Base-by-base conservation (phyloP, 2,888 invertebrate genomes). In the Trichacis sp. region DNA sequence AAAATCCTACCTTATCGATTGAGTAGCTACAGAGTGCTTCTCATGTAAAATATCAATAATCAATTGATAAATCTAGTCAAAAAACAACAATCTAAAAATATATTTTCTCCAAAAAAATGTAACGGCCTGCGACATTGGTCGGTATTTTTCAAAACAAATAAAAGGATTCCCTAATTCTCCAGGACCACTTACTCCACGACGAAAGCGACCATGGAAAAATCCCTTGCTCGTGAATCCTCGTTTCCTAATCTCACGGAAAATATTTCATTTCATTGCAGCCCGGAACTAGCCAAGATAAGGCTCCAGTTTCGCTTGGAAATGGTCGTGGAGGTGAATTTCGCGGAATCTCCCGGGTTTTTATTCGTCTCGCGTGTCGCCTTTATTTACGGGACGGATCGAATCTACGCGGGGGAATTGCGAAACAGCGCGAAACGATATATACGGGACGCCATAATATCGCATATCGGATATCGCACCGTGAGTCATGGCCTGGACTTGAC, bases 391-490 rank as follows among this genome's bases (percentile, higher is more conserved):
- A 55, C 52, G n/a, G 24, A 5, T 24, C 24, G 24, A 24, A 24
- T 24, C 24, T 24, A 24, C 29, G 56, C 57, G 57, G 59, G 50
- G 18, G 43, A 17, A 40, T 30, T 30, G 24, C 19, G 24, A 40
- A 50, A 60, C 48, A 45, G 48, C 55, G 33, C 58, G 48, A 60
- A 70, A 73, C 72, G 71, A 69, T 64, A 69, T 68, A 70, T 72
- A 70, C 18, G 42, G 8, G 17, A 14, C 18, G 42, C 42, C 4
- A 15, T 42, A 42, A 14, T 14, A 42, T 17, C 42, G 42, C 17
- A 71, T 71, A 75, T 74, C 73, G 72, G 70, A 70, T 75, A 74
- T 75, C 70, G 68, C 68, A 56, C 63, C 43, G 60, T 43, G 58
- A 52, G 64, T 68, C 61, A 64, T 60, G 57, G 56, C 62, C 73